phyloP scores from a whole-genome alignment of 2,113 vertebrate species.

The Sylvia atricapilla region DNA sequence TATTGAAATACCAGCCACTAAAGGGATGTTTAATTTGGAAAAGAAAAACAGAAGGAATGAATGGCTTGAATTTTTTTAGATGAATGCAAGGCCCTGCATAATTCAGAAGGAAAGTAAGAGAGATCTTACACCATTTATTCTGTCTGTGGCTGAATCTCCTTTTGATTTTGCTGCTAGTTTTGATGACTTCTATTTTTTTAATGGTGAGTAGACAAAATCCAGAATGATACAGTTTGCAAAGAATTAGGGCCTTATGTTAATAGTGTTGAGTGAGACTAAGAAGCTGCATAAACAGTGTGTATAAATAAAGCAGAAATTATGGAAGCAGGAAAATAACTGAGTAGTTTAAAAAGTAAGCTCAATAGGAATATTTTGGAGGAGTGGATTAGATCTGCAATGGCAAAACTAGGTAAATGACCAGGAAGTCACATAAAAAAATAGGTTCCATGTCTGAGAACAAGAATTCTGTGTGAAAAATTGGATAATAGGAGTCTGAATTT shows the following conservation, averaged over 20 bases:
- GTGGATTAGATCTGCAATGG: background rate
- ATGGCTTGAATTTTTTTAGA: background rate
- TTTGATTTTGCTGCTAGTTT: background rate
- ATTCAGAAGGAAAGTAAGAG: background rate
- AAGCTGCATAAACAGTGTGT: background rate
- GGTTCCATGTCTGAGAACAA: background rate
- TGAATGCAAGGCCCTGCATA: background rate
- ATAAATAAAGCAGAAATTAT: background rate
- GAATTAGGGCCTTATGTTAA: background rate
- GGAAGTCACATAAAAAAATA: background rate
- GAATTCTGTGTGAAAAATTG: constrained; percentile 1
- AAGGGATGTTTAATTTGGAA: background rate
- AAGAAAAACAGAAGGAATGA: background rate
- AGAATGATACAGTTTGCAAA: background rate
- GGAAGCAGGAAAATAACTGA: background rate
- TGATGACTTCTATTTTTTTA: background rate
- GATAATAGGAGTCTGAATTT: background rate
- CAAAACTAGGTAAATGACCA: background rate
- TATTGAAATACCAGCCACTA: background rate
- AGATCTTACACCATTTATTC: background rate
- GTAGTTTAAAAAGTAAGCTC: background rate
- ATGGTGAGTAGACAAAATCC: accelerated
- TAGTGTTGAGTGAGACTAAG: background rate
- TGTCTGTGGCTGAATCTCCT: background rate
- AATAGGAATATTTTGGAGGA: background rate